A percentile compares a stretch with the other conserved stretches of the same genome.
These are phyloP conservation scores for Collichthys lucidus DNA, from an alignment of 2,113 vertebrate species.

Conservation along the genomic window DNA sequence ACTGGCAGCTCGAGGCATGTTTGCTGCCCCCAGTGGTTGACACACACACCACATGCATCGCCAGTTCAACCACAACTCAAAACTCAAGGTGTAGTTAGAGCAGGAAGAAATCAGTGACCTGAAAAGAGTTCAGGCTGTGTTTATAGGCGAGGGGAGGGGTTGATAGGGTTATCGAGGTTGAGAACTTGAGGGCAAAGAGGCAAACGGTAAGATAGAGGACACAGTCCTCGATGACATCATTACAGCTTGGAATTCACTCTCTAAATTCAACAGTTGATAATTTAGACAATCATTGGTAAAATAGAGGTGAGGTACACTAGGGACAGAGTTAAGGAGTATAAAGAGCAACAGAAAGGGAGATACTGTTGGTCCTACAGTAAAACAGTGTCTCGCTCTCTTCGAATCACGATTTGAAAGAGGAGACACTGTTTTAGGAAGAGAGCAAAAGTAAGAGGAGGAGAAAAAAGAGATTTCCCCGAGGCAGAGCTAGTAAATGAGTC, in stretches of 20 bases:
- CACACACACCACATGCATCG: background rate
- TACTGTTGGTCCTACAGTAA: background rate
- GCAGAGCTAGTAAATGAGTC: conserved; percentile 75
- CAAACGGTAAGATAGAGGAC: background rate
- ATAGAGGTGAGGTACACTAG: background rate
- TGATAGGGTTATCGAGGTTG: background rate
- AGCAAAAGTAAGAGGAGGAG: conserved; percentile 29
- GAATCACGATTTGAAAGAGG: background rate
- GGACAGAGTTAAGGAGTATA: background rate
- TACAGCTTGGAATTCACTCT: conserved; percentile 14
- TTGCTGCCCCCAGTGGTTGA: background rate
- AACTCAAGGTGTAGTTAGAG: background rate
- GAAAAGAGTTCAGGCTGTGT: background rate
- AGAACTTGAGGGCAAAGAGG: background rate
- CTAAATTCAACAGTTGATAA: conserved; percentile 34
- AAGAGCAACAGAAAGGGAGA: background rate
- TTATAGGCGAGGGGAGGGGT: background rate
- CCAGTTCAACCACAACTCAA: background rate
- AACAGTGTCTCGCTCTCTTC: conserved; percentile 6
- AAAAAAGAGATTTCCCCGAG: conserved; percentile 52
- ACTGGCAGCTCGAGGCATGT: background rate
- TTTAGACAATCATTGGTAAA: conserved; percentile 21
- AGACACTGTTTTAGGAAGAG: conserved; percentile 8
- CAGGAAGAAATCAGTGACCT: background rate
- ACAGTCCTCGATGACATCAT: conserved; percentile 16